phyloP scores from a whole-genome alignment of 1,140 invertebrate genomes.

The Philaenus spumarius region DNA sequence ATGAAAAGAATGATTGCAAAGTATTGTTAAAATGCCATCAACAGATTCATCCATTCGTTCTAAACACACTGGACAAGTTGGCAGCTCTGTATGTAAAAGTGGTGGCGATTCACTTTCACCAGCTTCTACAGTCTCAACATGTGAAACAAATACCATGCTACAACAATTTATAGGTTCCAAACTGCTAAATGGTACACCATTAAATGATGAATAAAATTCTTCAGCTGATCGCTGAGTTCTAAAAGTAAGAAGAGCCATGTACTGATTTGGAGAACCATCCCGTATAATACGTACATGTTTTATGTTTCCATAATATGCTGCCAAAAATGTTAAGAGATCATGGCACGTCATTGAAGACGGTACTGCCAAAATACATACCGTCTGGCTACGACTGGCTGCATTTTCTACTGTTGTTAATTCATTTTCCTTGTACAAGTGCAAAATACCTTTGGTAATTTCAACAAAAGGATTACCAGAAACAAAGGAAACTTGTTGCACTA shows the following conservation, averaged over 20 bases:
- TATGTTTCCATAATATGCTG: constrained; percentile 85
- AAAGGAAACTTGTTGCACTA: constrained; percentile 52
- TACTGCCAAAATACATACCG: constrained; percentile 87
- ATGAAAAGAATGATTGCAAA: constrained; percentile 99
- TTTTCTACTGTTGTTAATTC: constrained; percentile 44
- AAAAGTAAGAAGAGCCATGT: constrained; percentile 92
- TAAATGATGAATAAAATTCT: constrained; percentile 90
- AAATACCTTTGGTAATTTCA: constrained; percentile 91
- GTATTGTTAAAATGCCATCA: constrained; percentile 93
- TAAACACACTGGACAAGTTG: constrained; percentile 95
- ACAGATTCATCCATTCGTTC: constrained; percentile 98
- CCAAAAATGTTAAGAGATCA: constrained; percentile 91
- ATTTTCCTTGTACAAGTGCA: constrained; percentile 96
- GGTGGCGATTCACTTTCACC: constrained; percentile 56
- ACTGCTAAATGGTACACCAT: constrained; percentile 87
- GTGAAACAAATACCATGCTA: constrained; percentile 90
- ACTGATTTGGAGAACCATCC: constrained; percentile 82
- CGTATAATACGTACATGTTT: constrained; percentile 88
- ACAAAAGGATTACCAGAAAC: constrained; percentile 95
- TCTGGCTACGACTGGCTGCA: constrained; percentile 64
- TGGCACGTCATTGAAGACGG: constrained; percentile 89
- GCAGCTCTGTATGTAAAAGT: constrained; percentile 83
- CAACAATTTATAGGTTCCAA: constrained; percentile 87
- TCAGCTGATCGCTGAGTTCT: constrained; percentile 66
- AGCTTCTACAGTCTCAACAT: constrained; percentile 71